Percentiles rank a stretch among this genome's conserved stretches.
Evolutionary conservation across 2,113 vertebrate genomes (phyloP).

Genomic region (Caloenas nicobarica): DNA sequence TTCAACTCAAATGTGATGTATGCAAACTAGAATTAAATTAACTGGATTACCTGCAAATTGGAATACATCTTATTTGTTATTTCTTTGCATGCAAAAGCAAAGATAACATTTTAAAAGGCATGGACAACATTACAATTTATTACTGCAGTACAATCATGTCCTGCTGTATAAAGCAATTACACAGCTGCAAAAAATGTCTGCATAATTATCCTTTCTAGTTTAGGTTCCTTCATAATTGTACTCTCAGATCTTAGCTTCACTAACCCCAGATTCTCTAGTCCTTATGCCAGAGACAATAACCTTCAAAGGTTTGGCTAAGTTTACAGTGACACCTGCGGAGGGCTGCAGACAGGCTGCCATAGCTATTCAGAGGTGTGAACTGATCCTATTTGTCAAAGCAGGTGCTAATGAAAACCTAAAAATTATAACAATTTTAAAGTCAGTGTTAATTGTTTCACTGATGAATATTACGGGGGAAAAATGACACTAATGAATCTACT

Average conservation of each 20-base stretch:
- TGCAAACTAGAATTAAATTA: slow-evolving; percentile 26
- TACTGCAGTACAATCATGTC: background rate
- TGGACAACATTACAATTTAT: slow-evolving; percentile 21
- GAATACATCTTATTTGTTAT: slow-evolving; percentile 31
- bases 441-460: background rate
- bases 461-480: background rate
- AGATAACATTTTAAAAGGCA: background rate
- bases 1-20: background rate
- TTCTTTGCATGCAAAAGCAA: background rate
- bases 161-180: background rate
- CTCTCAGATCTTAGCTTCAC: background rate
- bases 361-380: background rate
- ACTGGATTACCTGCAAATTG: slow-evolving; percentile 37
- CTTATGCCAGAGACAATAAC: rapidly evolving
- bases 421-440: background rate
- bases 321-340: background rate
- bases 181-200: background rate
- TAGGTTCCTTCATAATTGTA: background rate
- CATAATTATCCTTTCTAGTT: background rate
- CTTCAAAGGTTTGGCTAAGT: background rate
- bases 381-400: background rate
- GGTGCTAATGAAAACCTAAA: slow-evolving; percentile 7
- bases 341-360: background rate
- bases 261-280: background rate
- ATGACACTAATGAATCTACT: background rate